phyloP scores from a whole-genome alignment of 2,888 invertebrate genomes.

The Euplexia lucipara region DNA sequence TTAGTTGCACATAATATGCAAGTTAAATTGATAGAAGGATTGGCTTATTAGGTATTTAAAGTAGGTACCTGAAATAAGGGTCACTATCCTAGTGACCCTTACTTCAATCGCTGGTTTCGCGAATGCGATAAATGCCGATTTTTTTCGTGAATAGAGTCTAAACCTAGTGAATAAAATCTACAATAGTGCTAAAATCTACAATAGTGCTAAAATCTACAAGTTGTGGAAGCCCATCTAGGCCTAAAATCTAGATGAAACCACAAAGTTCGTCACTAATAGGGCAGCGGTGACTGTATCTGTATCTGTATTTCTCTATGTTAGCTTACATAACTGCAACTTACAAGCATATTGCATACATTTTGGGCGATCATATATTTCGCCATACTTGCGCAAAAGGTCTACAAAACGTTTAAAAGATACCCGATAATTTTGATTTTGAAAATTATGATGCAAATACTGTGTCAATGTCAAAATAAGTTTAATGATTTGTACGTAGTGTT shows the following conservation, averaged over 20 bases:
- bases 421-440: slow-evolving; percentile 16
- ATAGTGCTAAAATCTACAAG: too few relatives aligned
- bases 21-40: too few relatives aligned
- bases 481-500: too few relatives aligned
- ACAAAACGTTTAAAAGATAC: slow-evolving; percentile 7
- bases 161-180: too few relatives aligned
- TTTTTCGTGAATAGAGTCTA: too few relatives aligned
- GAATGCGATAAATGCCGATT: too few relatives aligned
- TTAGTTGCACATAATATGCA: too few relatives aligned
- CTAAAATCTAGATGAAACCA: background rate
- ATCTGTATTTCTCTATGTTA: background rate
- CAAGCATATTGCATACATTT: slow-evolving; percentile 23
- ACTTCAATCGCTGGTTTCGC: too few relatives aligned
- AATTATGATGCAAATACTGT: background rate
- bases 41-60: too few relatives aligned
- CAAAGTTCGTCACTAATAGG: background rate
- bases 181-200: too few relatives aligned
- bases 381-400: slow-evolving; percentile 32
- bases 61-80: too few relatives aligned
- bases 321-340: slow-evolving; percentile 25
- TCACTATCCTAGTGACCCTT: too few relatives aligned
- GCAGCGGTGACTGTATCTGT: background rate
- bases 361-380: slow-evolving; percentile 17
- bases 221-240: background rate
- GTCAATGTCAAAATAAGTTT: background rate